phyloP scores from a whole-genome alignment of 2,888 invertebrate species.

The Cheilosia variabilis region DNA sequence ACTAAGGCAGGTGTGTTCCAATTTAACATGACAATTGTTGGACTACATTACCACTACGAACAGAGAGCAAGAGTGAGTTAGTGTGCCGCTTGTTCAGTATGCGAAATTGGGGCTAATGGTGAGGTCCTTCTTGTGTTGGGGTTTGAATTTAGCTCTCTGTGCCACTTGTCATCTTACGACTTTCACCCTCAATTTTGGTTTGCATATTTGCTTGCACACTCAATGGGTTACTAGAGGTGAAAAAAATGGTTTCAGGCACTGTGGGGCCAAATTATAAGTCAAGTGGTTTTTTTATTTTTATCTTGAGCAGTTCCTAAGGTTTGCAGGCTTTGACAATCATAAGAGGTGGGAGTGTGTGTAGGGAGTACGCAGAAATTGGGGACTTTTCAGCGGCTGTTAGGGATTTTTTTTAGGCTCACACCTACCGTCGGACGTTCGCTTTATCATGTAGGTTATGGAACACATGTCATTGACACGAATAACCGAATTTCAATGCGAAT shows the following conservation, averaged over 20 bases:
- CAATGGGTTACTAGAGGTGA: constrained; percentile 17
- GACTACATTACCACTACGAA: constrained; percentile 51
- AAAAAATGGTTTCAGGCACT: constrained; percentile 17
- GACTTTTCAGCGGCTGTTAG: no score
- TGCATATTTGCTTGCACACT: constrained; percentile 13
- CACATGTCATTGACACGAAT: no score
- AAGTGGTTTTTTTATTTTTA: constrained; percentile 1
- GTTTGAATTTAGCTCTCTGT: neutral
- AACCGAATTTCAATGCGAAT: no score
- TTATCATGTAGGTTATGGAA: no score
- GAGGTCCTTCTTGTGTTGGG: constrained; percentile 38
- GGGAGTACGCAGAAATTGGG: no score
- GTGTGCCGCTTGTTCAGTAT: constrained; percentile 33
- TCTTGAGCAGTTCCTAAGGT: neutral
- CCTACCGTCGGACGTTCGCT: no score
- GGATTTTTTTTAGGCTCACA: no score
- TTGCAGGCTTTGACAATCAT: no score
- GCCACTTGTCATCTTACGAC: constrained; percentile 44
- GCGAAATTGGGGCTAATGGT: constrained; percentile 62
- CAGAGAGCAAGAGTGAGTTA: constrained; percentile 27
- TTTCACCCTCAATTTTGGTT: constrained; percentile 53
- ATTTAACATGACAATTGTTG: constrained; percentile 67
- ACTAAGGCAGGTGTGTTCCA: constrained; percentile 62
- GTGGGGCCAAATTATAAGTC: constrained; percentile 27
- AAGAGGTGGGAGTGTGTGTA: no score